Conservation (phyloP, 2,888 invertebrate species). For the Drosophila maculinotata region DNA sequence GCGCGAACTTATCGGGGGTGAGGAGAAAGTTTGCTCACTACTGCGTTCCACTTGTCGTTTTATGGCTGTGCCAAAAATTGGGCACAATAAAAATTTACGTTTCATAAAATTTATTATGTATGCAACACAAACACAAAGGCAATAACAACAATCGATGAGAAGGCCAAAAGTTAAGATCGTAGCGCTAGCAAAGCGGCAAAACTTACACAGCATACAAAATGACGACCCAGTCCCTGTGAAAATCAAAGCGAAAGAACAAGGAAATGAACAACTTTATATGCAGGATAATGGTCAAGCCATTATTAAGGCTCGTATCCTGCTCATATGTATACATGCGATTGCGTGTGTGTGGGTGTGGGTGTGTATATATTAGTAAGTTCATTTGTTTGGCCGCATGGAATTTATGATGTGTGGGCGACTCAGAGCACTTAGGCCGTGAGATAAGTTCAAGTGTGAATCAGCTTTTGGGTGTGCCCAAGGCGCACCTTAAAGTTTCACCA, state of each 20-base stretch:
- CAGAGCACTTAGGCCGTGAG: slow-evolving; percentile 9
- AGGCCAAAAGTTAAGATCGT: slow-evolving; percentile 32
- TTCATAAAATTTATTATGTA: slow-evolving; percentile 81
- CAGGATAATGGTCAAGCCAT: slow-evolving; percentile 76
- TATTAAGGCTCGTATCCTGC: slow-evolving; percentile 56
- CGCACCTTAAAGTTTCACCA: slow-evolving; percentile 7
- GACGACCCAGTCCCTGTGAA: slow-evolving; percentile 17
- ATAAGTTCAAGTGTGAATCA: slow-evolving; percentile 10
- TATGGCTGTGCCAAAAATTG: slow-evolving; percentile 75
- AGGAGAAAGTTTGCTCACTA: slow-evolving; percentile 38
- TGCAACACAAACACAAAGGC: slow-evolving; percentile 75
- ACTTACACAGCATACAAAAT: slow-evolving; percentile 55
- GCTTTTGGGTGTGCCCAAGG: slow-evolving; percentile 6
- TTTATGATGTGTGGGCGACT: slow-evolving; percentile 33
- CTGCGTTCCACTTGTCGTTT: slow-evolving; percentile 54
- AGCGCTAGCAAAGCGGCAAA: slow-evolving; percentile 35
- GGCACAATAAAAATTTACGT: slow-evolving; percentile 80
- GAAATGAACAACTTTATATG: slow-evolving; percentile 79
- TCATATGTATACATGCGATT: slow-evolving; percentile 15
- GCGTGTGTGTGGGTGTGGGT: slow-evolving; percentile 14
- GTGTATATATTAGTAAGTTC: slow-evolving; percentile 8
- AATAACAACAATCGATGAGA: slow-evolving; percentile 52
- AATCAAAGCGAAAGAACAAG: slow-evolving; percentile 53
- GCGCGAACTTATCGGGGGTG: slow-evolving; percentile 31
- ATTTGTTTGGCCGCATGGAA: slow-evolving; percentile 15